These are phyloP conservation scores for Anniella stebbinsi DNA, from an alignment of 2,797 vertebrate genomes.

Conservation along the genomic window DNA sequence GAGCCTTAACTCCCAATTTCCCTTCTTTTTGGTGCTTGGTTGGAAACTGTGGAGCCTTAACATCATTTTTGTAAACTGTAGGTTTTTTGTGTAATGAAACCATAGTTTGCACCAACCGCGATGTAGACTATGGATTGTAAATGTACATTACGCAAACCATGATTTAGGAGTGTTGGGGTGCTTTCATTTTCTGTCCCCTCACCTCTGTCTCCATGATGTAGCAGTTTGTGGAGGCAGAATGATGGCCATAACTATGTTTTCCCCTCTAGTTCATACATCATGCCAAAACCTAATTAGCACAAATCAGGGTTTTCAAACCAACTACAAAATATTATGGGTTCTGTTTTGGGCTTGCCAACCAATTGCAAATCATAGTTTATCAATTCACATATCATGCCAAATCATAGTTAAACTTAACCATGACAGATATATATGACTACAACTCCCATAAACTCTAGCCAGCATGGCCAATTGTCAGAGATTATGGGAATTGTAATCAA, in stretches of 20 bases:
- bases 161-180: neutral
- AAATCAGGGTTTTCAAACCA: neutral
- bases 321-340: neutral
- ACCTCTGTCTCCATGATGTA: neutral
- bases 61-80: no score
- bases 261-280: neutral
- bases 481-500: no score
- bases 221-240: neutral
- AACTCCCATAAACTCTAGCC: no score
- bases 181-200: neutral
- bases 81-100: no score
- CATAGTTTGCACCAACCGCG: neutral
- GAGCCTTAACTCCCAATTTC: no score
- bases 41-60: no score
- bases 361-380: neutral
- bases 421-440: neutral
- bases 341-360: neutral
- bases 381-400: neutral
- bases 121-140: neutral
- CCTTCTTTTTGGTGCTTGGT: no score
- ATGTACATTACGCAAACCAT: neutral
- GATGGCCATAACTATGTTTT: neutral
- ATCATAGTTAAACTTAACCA: no score
- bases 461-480: no score
- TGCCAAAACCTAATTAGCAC: neutral